Base-by-base conservation (phyloP, 2,888 invertebrate species). In the Netelia inedita region DNA sequence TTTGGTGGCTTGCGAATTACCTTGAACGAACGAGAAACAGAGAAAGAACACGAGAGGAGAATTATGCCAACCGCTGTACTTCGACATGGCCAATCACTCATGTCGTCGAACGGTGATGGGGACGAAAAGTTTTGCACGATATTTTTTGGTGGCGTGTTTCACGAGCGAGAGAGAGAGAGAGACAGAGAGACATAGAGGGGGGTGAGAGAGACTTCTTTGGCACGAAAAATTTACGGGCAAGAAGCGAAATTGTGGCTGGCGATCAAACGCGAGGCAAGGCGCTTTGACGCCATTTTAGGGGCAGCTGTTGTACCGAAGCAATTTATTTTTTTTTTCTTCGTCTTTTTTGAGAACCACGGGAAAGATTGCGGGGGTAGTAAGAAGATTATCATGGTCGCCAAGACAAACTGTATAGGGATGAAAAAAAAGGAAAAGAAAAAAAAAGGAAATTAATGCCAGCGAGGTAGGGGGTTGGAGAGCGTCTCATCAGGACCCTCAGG, bases 41-140 rank as follows among this genome's bases (percentile, higher is more conserved):
- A 53, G 50, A 68, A 5, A 46, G 21, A 43, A 28, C 68, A n/a
- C 35, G 6, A 35, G 35, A 35, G 35, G 35, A 68, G 21, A 57
- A 69, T 28, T 61, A 28, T 75, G 75, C 65, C 71, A 63, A 69
- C 61, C 68, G 28, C 14, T 53, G 63, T 53, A 21, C 53, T 21
- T 19, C 19, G 46, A 46, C 16, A 11, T 53, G 28, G 74, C 74
- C 50, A 10, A 63, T n/a, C 59, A 46, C 46, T 46, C 41, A n/a
- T 50, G n/a, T 53, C 14, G 16, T n/a, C 28, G 11, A 1, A 65
- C 63, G 74, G 53, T 74, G 35, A 53, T 65, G 19, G 50, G 35
- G 35, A 50, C 74, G 16, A 63, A 74, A 74, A 74, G 35, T 74
- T 74, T 41, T 14, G 35, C 21, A 16, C 16, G 35, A 74, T 61